These are phyloP conservation scores for Melopsittacus undulatus DNA, from an alignment of 2,797 vertebrate species.

Conservation along the genomic window DNA sequence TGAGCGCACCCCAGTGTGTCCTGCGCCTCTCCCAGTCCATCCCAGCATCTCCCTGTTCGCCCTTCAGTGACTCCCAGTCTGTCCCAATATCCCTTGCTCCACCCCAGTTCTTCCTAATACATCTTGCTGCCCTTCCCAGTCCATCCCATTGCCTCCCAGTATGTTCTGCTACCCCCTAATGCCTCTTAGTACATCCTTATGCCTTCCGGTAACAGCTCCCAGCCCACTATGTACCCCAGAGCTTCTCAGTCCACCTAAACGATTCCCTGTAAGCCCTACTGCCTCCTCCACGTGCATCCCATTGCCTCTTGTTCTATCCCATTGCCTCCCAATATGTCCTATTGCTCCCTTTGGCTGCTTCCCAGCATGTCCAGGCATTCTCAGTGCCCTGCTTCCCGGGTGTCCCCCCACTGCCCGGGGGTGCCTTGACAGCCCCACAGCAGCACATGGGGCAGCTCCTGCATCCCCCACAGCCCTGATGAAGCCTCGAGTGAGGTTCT, in stretches of 20 bases:
- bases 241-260: not conserved
- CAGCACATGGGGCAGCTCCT: fast-evolving
- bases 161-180: not conserved
- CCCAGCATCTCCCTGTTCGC: not conserved
- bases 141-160: too few relatives aligned
- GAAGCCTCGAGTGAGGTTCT: not conserved
- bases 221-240: not conserved
- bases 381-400: not conserved
- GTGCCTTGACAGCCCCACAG: not conserved
- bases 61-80: not conserved
- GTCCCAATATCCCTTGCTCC: not conserved
- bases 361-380: not conserved
- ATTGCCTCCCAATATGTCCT: not conserved
- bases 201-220: fast-evolving
- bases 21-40: not conserved
- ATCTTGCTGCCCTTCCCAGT: not conserved
- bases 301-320: not conserved
- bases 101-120: too few relatives aligned
- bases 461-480: fast-evolving
- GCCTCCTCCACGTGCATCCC: not conserved
- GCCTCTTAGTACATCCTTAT: not conserved
- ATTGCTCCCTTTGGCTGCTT: not conserved
- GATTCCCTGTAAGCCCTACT: not conserved
- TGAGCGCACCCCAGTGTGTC: too few relatives aligned
- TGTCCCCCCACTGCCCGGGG: fast-evolving